These are phyloP conservation scores for Zosterops japonicus DNA, from an alignment of 2,113 vertebrate genomes.

Conservation along the genomic window DNA sequence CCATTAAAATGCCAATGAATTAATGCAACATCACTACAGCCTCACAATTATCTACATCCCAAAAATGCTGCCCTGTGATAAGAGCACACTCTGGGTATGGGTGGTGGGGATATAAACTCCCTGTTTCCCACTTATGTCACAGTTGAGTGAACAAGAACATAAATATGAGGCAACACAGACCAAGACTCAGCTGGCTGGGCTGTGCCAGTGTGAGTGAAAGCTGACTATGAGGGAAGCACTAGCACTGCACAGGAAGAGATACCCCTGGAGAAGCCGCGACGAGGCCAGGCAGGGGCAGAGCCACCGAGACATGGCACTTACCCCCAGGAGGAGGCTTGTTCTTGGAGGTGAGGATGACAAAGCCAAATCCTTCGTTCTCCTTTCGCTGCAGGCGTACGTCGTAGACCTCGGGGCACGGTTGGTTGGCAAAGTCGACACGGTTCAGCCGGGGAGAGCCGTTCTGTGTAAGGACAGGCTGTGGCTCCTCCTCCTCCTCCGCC, in stretches of 20 bases:
- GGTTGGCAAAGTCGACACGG: slow-evolving; percentile 58
- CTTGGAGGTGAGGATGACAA: slow-evolving; percentile 97
- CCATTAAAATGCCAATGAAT: background rate
- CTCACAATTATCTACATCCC: background rate
- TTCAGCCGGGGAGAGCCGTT: slow-evolving; percentile 80
- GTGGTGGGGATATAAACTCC: background rate
- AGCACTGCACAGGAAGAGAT: background rate
- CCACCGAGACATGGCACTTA: slow-evolving; percentile 41
- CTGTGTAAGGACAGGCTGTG: slow-evolving; percentile 35
- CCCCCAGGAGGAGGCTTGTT: slow-evolving; percentile 94
- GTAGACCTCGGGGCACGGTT: slow-evolving; percentile 75
- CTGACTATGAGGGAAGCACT: no score
- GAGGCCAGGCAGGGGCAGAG: fast-evolving
- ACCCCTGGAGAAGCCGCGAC: no score
- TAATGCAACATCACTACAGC: background rate
- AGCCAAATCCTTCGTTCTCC: slow-evolving; percentile 95
- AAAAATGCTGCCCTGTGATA: background rate
- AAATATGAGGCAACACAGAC: background rate
- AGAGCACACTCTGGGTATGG: background rate
- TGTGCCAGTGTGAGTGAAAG: background rate
- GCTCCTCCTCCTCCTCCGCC: slow-evolving; percentile 65
- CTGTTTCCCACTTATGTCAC: background rate
- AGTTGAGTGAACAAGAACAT: background rate
- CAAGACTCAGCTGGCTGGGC: background rate
- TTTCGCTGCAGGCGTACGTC: slow-evolving; percentile 89